Conservation (phyloP, 2,113 vertebrate genomes). For the Erythrocebus patas region DNA sequence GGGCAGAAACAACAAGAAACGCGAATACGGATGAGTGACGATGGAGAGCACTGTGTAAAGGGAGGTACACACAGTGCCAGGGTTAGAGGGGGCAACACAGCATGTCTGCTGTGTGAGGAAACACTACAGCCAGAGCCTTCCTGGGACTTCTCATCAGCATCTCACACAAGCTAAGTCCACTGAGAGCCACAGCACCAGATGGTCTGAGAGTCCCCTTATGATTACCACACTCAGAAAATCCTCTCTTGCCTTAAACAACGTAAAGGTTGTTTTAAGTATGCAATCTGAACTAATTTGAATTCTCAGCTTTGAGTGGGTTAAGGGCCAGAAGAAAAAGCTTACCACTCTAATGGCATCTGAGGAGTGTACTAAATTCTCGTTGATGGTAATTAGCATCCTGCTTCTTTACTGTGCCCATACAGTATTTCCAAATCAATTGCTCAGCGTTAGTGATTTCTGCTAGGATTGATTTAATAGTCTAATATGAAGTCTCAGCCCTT, state of each 20-base stretch:
- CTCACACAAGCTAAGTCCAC: background rate
- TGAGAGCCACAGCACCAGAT: background rate
- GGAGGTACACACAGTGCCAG: background rate
- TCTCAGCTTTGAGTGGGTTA: slow-evolving; percentile 57
- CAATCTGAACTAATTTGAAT: slow-evolving; percentile 48
- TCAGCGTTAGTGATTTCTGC: slow-evolving; percentile 73
- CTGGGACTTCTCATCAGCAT: background rate
- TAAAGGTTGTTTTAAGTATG: slow-evolving; percentile 1
- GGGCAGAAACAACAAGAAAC: background rate
- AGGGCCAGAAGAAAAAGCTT: slow-evolving; percentile 43
- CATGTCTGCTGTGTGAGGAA: background rate
- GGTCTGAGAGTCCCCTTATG: background rate
- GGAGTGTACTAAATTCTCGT: slow-evolving; percentile 33
- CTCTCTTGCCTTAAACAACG: background rate
- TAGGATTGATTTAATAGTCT: slow-evolving; percentile 76
- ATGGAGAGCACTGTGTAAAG: background rate
- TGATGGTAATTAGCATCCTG: slow-evolving; percentile 65
- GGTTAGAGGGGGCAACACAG: background rate
- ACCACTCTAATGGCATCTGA: background rate
- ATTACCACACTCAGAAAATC: background rate
- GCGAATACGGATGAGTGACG: background rate
- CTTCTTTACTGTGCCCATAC: slow-evolving; percentile 58
- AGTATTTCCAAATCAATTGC: slow-evolving; percentile 76
- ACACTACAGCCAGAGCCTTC: background rate
- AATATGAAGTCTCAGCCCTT: slow-evolving; percentile 77